These are phyloP conservation scores for Dinocampus coccinellae DNA, from an alignment of 2,888 invertebrate genomes.

Conservation along the genomic window DNA sequence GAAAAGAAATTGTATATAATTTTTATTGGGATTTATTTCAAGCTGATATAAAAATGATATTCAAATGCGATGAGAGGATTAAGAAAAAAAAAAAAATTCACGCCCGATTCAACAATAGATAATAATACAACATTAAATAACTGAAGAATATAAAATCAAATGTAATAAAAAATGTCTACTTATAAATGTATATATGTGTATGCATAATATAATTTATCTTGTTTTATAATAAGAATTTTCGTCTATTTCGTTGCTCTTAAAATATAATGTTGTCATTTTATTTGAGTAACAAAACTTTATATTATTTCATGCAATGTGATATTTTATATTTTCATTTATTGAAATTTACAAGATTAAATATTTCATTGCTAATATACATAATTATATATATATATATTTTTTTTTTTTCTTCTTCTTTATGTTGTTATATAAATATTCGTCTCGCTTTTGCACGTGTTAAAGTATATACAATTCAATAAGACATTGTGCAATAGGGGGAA, in stretches of 20 bases:
- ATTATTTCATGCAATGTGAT: background rate
- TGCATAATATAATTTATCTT: background rate
- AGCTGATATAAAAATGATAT: background rate
- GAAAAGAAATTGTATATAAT: too few relatives aligned
- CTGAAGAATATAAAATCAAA: background rate
- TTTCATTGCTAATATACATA: background rate
- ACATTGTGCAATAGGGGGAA: background rate
- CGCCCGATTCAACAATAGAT: background rate
- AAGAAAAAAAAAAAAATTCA: background rate
- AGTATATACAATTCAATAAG: background rate
- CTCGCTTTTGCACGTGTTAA: background rate
- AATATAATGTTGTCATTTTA: background rate
- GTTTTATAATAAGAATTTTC: background rate
- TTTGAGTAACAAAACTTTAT: background rate
- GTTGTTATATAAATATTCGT: background rate
- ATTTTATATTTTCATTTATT: background rate
- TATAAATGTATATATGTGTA: too few relatives aligned
- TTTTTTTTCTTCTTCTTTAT: too few relatives aligned
- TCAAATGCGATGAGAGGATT: background rate
- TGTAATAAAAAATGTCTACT: background rate
- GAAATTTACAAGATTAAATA: background rate
- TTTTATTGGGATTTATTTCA: constrained; percentile 3
- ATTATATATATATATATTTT: too few relatives aligned
- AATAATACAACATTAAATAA: background rate
- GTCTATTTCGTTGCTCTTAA: background rate